Percentiles rank a stretch among this genome's conserved stretches.
phyloP scores from a whole-genome alignment of 2,888 invertebrate species.

The Nymphalis urticae region DNA sequence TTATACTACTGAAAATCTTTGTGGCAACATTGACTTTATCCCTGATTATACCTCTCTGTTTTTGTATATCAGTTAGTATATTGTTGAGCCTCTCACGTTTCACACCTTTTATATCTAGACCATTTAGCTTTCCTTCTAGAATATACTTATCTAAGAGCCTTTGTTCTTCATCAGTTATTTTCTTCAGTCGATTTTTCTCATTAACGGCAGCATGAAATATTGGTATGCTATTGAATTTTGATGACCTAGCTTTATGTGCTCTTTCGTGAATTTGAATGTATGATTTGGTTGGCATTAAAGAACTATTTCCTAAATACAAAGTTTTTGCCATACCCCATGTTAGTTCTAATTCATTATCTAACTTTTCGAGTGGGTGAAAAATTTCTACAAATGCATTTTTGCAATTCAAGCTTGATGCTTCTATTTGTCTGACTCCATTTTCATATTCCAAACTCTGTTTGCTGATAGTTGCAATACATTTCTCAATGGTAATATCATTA shows the following conservation, averaged over 20 bases:
- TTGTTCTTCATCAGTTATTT: conserved; percentile 83
- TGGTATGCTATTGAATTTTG: conserved; percentile 86
- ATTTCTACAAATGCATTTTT: conserved; percentile 85
- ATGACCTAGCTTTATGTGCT: conserved; percentile 86
- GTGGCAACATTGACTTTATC: conserved; percentile 85
- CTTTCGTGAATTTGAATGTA: conserved; percentile 91
- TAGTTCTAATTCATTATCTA: conserved; percentile 87
- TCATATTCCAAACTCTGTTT: conserved; percentile 92
- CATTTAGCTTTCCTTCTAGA: conserved; percentile 91
- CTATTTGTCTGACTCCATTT: conserved; percentile 86
- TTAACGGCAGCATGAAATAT: conserved; percentile 87
- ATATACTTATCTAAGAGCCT: conserved; percentile 89
- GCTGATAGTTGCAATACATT: conserved; percentile 91
- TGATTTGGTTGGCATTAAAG: conserved; percentile 88
- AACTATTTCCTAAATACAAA: conserved; percentile 89
- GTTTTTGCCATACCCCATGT: conserved; percentile 95
- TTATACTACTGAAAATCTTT: conserved; percentile 84
- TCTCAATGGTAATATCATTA: conserved; percentile 89
- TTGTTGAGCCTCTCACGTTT: conserved; percentile 70
- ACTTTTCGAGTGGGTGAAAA: conserved; percentile 87
- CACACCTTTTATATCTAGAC: conserved; percentile 84
- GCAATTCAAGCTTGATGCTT: conserved; percentile 69
- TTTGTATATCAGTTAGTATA: conserved; percentile 77
- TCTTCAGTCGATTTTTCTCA: conserved; percentile 70
- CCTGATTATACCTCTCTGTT: conserved; percentile 83